Evolutionary conservation across 2,113 vertebrate genomes (phyloP).

Genomic region (Empidonax traillii): DNA sequence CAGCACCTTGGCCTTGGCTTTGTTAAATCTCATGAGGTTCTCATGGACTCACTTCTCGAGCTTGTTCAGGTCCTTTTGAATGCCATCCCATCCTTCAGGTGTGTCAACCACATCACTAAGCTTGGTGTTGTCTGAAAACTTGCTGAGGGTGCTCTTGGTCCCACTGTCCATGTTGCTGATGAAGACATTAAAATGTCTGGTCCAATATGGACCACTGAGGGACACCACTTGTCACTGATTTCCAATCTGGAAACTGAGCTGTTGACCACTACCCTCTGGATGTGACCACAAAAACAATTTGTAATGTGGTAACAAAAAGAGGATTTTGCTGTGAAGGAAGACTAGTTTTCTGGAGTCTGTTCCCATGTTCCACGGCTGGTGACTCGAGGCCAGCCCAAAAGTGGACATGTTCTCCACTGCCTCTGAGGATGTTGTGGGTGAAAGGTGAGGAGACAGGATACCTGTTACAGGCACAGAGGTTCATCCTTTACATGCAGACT

Average conservation of each 20-base stretch:
- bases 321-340: background rate
- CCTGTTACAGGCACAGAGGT: background rate
- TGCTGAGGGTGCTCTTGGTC: background rate
- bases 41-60: background rate
- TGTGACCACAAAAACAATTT: background rate
- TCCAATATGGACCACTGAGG: rapidly evolving
- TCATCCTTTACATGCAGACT: background rate
- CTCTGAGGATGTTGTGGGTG: background rate
- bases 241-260: background rate
- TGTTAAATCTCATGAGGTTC: background rate
- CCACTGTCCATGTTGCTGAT: background rate
- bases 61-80: background rate
- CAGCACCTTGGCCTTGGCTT: background rate
- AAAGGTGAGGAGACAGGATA: background rate
- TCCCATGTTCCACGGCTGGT: too few relatives aligned
- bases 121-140: background rate
- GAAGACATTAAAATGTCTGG: background rate
- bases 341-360: background rate
- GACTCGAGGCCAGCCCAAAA: background rate
- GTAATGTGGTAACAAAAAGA: background rate
- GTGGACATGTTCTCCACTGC: background rate
- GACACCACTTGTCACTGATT: rapidly evolving
- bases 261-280: background rate
- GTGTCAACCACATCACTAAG: background rate
- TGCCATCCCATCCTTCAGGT: background rate